These are phyloP conservation scores for Blera fallax DNA, from an alignment of 2,888 invertebrate genomes.

Conservation along the genomic window DNA sequence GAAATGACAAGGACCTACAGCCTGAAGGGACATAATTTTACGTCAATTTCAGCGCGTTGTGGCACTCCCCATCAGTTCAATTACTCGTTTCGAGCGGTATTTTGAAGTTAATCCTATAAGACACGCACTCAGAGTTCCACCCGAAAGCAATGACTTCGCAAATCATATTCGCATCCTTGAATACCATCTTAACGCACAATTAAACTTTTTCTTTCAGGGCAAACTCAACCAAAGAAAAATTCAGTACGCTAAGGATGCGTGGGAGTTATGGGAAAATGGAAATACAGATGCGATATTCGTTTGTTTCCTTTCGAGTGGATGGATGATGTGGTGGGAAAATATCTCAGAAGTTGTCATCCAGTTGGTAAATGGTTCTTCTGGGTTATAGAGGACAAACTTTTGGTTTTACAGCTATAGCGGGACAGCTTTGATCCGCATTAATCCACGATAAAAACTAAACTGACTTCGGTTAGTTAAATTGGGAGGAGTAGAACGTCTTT, in stretches of 20 bases:
- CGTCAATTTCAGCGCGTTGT: background rate
- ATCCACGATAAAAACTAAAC: too few relatives aligned
- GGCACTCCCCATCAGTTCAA: conserved; percentile 2
- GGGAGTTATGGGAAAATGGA: too few relatives aligned
- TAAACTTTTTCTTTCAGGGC: conserved; percentile 2
- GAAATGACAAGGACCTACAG: conserved; percentile 1
- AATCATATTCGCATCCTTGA: conserved; percentile 24
- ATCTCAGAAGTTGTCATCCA: too few relatives aligned
- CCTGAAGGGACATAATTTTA: background rate
- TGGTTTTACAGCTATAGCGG: too few relatives aligned
- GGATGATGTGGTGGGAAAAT: too few relatives aligned
- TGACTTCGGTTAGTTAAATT: too few relatives aligned
- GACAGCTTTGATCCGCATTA: too few relatives aligned
- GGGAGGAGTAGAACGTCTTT: too few relatives aligned
- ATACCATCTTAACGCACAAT: conserved; percentile 27
- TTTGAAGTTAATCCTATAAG: conserved; percentile 13
- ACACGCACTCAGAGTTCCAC: background rate
- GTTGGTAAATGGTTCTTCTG: too few relatives aligned
- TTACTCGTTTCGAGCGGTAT: background rate
- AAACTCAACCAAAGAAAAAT: background rate
- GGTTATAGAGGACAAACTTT: too few relatives aligned
- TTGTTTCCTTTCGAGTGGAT: too few relatives aligned
- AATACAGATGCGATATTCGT: too few relatives aligned
- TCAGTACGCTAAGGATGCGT: background rate
- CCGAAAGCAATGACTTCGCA: conserved; percentile 13